Percentiles rank a stretch among this genome's conserved stretches.
These are phyloP conservation scores for Neostethus bicornis DNA, from an alignment of 2,797 vertebrate genomes.

Conservation along the genomic window DNA sequence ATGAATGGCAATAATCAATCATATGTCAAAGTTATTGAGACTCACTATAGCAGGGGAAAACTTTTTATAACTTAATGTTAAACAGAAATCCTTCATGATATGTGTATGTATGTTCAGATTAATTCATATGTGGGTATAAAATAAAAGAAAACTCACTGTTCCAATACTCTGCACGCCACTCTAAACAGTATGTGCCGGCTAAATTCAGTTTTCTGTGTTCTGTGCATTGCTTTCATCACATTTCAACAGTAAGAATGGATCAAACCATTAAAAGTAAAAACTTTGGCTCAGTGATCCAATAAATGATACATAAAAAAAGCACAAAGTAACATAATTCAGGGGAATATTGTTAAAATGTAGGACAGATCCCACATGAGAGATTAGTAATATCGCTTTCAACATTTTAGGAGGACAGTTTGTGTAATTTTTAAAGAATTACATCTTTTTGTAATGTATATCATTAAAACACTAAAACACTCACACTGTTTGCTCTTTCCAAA, in stretches of 20 bases:
- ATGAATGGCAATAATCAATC: conserved; percentile 47
- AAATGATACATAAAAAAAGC: conserved; percentile 34
- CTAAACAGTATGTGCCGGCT: conserved; percentile 49
- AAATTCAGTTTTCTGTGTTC: conserved; percentile 24
- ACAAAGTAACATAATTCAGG: conserved; percentile 12
- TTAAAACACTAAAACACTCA: conserved; percentile 74
- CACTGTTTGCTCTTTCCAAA: conserved; percentile 90
- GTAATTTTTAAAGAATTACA: neutral
- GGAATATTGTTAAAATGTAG: conserved; percentile 24
- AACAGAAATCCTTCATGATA: conserved; percentile 47
- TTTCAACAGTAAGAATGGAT: conserved; percentile 51
- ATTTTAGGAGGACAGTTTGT: neutral
- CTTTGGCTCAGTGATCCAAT: conserved; percentile 20
- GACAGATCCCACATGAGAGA: conserved; percentile 12
- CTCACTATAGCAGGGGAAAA: conserved; percentile 11
- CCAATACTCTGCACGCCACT: conserved; percentile 46
- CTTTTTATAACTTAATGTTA: conserved; percentile 47
- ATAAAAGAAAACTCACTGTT: conserved; percentile 54
- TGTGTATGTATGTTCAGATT: conserved; percentile 36
- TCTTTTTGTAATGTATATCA: conserved; percentile 9
- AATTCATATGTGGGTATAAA: conserved; percentile 47
- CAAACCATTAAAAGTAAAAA: conserved; percentile 38
- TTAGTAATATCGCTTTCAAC: neutral
- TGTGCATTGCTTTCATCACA: conserved; percentile 51
- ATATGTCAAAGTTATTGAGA: conserved; percentile 38